A percentile compares a stretch with the other conserved stretches of the same genome.
phyloP scores from a whole-genome alignment of 1,140 invertebrate species.

The Drosophila kohkoa region DNA sequence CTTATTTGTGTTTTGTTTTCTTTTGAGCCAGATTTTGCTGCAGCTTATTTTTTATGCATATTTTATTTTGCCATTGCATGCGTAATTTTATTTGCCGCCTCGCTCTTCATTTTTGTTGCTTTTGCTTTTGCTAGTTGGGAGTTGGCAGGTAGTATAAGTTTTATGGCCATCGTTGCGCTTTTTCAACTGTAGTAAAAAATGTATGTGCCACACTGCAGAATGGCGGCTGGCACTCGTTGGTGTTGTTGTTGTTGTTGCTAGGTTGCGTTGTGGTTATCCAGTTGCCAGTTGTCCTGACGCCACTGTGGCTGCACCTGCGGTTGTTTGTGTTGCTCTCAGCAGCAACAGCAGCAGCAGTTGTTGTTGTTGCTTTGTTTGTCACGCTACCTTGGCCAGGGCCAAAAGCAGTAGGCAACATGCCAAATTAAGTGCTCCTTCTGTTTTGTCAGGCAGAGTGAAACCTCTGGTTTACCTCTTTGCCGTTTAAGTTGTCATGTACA shows the following conservation, averaged over 20 bases:
- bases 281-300: constrained; percentile 50
- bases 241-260: constrained; percentile 19
- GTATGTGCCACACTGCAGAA: background rate
- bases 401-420: constrained; percentile 59
- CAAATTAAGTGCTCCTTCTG: constrained; percentile 72
- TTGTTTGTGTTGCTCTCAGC: constrained; percentile 21
- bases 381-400: constrained; percentile 60
- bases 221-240: background rate
- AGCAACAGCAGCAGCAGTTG: constrained; percentile 43
- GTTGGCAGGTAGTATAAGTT: constrained; percentile 62
- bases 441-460: too few relatives aligned
- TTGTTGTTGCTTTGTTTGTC: constrained; percentile 29
- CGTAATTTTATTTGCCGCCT: constrained; percentile 76
- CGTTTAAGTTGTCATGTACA: constrained; percentile 81
- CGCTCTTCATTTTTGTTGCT: constrained; percentile 39
- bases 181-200: constrained; percentile 9
- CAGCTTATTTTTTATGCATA: constrained; percentile 82
- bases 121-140: constrained; percentile 31
- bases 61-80: constrained; percentile 82
- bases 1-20: constrained; percentile 21
- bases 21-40: constrained; percentile 64
- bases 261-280: constrained; percentile 45
- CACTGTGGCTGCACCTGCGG: constrained; percentile 69
- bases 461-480: constrained; percentile 18
- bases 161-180: constrained; percentile 65